Evolutionary conservation across 2,113 vertebrate species (phyloP), one percentile per base, ranked within the genome.

Genomic region (Cyanoderma ruficeps): DNA sequence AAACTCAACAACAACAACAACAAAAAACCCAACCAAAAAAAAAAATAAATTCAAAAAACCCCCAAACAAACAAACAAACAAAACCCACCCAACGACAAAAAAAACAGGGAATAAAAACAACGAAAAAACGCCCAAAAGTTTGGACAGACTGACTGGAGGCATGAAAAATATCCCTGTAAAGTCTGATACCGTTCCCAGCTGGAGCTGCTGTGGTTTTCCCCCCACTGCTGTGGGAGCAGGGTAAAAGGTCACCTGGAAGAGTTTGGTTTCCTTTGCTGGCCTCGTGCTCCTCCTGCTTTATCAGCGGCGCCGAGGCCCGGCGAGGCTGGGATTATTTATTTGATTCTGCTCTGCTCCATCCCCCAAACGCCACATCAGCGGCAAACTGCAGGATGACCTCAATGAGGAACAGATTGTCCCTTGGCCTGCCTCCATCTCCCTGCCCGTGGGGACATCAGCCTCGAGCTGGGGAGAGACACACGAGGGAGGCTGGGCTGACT

Each of bases 351-450:
- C 7, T 3, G 6, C 30, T 90, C 95, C 79, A 72, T 55, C 89
- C 82, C 80, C 84, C 74, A 59, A 89, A 44, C 0, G 91, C 96
- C 97, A 97, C 97, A 97, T 96, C 97, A 97, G 94, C 97, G 94
- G 88, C 52, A 5, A 56, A 46, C 91, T 70, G 79, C 94, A 84
- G 91, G 87, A 69, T 90, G 95, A 95, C 76, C 94, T 96, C 95
- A 87, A 86, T 75, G 89, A 95, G 88, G 92, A 97, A 96, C 96
- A 96, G 89, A 94, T 93, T 90, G 94, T 96, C 78, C 92, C 89
- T 82, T 97, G 96, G 96, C 92, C 60, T 46, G 63, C 15, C 53
- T 94, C 96, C 96, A 95, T 53, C 55, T 44, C 19, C 0, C 60
- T 90, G 76, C 59, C 56, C 44, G 24, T 12, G 2, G 52, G 61